Evolutionary conservation across 2,888 invertebrate species (phyloP).

Genomic region (Ennomos fuscantarius): DNA sequence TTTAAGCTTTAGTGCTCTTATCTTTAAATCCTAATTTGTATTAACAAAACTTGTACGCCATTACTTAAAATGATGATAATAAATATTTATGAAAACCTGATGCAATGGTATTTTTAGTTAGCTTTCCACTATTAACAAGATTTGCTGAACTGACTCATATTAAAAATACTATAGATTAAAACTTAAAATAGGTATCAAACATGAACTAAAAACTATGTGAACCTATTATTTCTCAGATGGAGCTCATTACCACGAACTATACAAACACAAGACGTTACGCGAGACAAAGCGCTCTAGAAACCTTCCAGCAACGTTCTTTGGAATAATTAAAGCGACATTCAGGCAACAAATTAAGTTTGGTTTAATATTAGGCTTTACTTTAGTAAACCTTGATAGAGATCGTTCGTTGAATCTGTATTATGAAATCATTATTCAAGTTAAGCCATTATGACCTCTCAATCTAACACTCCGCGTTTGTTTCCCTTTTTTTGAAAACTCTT

Average conservation of each 20-base stretch:
- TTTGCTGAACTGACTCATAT: too few relatives aligned
- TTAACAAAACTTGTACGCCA: too few relatives aligned
- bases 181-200: neutral
- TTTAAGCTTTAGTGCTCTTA: too few relatives aligned
- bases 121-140: neutral
- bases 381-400: conserved; percentile 1
- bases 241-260: conserved; percentile 12
- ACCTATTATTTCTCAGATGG: conserved; percentile 16
- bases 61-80: too few relatives aligned
- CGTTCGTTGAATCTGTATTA: too few relatives aligned
- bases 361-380: neutral
- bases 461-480: too few relatives aligned
- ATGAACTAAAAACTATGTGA: conserved; percentile 6
- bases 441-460: too few relatives aligned
- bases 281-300: conserved; percentile 13
- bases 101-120: too few relatives aligned
- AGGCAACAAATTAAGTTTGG: conserved; percentile 15
- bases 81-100: too few relatives aligned
- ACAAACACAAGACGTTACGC: conserved; percentile 11
- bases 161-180: neutral
- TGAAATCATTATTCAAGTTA: too few relatives aligned
- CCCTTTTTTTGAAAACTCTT: too few relatives aligned
- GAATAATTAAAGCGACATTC: conserved; percentile 22
- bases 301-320: conserved; percentile 7
- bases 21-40: too few relatives aligned